A percentile compares a stretch with the other conserved stretches of the same genome.
phyloP scores from a whole-genome alignment of 2,113 vertebrate genomes.

The Nematolebias whitei region DNA sequence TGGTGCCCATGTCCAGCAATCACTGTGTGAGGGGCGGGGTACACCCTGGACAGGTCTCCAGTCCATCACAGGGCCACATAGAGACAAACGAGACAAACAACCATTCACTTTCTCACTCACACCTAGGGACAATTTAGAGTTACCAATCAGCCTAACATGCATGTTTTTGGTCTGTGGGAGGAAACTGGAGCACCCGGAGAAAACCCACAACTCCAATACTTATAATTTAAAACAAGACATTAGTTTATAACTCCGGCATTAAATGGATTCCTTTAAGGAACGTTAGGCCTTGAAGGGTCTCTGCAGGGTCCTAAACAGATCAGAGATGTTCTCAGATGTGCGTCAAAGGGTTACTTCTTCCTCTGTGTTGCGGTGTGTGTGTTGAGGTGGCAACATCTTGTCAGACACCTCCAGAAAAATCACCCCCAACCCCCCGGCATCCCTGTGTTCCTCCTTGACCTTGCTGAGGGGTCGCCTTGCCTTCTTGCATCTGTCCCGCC shows the following conservation, averaged over 20 bases:
- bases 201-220: too few relatives aligned
- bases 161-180: too few relatives aligned
- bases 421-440: constrained; percentile 29
- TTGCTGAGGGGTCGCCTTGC: constrained; percentile 60
- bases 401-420: constrained; percentile 65
- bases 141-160: too few relatives aligned
- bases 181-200: too few relatives aligned
- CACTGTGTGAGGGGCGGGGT: too few relatives aligned
- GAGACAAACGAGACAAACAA: too few relatives aligned
- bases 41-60: too few relatives aligned
- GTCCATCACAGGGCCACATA: too few relatives aligned
- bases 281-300: constrained; percentile 2
- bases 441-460: constrained; percentile 77
- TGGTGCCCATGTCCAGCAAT: too few relatives aligned
- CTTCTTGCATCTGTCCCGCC: constrained; percentile 72
- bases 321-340: constrained; percentile 46
- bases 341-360: constrained; percentile 15
- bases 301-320: constrained; percentile 54
- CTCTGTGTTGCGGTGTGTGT: constrained; percentile 12
- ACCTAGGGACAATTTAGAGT: too few relatives aligned
- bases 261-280: constrained; percentile 56
- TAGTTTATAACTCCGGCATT: constrained; percentile 26
- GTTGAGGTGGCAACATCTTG: constrained; percentile 64
- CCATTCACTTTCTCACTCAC: too few relatives aligned
- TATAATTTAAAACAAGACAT: too few relatives aligned